Evolutionary conservation across 2,113 vertebrate species (phyloP), one percentile per base, ranked within the genome.

Genomic region (Dromas ardeola): DNA sequence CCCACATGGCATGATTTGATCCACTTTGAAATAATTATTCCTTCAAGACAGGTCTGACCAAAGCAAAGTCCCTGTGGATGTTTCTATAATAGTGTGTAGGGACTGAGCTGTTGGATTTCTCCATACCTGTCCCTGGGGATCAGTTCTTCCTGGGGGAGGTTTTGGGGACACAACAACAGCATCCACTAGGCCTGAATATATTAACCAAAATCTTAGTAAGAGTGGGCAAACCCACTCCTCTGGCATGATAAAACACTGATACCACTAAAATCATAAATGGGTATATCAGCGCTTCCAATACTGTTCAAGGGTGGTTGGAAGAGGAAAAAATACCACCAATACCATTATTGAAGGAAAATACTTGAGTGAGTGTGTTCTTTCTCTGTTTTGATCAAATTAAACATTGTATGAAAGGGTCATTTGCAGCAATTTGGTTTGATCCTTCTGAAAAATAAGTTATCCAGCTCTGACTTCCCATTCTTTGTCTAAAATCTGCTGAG

Each of bases 271-370:
- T 10, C 6, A 15, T 25, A 21, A 50, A 16, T 6, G 53, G 30
- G 17, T 67, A 20, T 34, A n/a, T 29, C 2, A 1, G n/a, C 2
- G 1, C 19, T 72, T 47, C 22, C 53, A 15, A 0, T 3, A 12
- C 9, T 47, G 6, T 3, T n/a, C 58, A 27, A 22, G 66, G 36
- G 14, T 43, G 25, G 18, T 0, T 88, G 45, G 23, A 32, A 62
- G 53, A 62, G 34, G 3, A 21, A 34, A 20, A 89, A 11, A 15
- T 20, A 5, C 22, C 32, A 73, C 13, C 6, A 2, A 3, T 10
- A 14, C 4, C 0, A 0, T 43, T 45, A 21, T 0, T 62, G 55
- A 66, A 83, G 67, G 67, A 53, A 53, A 81, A 69, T 7, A 18
- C 36, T 36, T 27, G 21, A 67, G 6, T 12, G 29, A 25, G 7